Percentiles rank a stretch among this genome's conserved stretches.
Conservation (phyloP, 2,888 invertebrate species). For the Formica aserva region DNA sequence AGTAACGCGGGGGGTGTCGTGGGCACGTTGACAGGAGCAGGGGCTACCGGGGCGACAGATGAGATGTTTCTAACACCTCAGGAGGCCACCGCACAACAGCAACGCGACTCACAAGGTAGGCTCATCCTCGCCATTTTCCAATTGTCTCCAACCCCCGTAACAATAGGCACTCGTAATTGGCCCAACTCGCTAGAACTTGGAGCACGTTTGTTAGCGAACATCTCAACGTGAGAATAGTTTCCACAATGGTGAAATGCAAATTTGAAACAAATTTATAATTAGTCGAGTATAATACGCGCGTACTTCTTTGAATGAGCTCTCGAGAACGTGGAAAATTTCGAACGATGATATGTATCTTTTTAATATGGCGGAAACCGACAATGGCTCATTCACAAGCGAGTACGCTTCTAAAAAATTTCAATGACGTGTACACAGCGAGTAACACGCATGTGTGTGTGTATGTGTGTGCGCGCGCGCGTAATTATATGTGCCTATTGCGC, state of each 20-base stretch:
- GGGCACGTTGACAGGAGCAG: conserved; percentile 82
- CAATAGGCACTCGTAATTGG: conserved; percentile 81
- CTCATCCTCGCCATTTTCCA: conserved; percentile 86
- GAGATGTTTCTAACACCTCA: conserved; percentile 94
- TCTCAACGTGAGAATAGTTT: background rate
- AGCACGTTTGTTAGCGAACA: conserved; percentile 6
- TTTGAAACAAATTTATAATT: background rate
- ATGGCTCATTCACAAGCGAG: conserved; percentile 57
- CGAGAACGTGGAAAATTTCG: conserved; percentile 28
- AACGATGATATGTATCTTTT: background rate
- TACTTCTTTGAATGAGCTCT: conserved; percentile 43
- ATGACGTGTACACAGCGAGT: conserved; percentile 9
- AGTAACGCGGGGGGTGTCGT: conserved; percentile 88
- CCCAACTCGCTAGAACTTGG: background rate
- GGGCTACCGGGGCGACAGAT: conserved; percentile 87
- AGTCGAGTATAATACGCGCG: background rate
- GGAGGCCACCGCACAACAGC: conserved; percentile 90
- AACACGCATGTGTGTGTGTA: background rate
- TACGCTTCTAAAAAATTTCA: conserved; percentile 34
- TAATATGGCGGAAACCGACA: background rate
- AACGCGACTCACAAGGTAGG: conserved; percentile 97
- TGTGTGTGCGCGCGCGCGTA: conserved; percentile 37
- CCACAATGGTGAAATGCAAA: background rate
- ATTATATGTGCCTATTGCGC: conserved; percentile 82
- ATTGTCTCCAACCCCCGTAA: conserved; percentile 79